Evolutionary conservation across 2,888 invertebrate genomes (phyloP).

Genomic region (Temnothorax rugatulus): DNA sequence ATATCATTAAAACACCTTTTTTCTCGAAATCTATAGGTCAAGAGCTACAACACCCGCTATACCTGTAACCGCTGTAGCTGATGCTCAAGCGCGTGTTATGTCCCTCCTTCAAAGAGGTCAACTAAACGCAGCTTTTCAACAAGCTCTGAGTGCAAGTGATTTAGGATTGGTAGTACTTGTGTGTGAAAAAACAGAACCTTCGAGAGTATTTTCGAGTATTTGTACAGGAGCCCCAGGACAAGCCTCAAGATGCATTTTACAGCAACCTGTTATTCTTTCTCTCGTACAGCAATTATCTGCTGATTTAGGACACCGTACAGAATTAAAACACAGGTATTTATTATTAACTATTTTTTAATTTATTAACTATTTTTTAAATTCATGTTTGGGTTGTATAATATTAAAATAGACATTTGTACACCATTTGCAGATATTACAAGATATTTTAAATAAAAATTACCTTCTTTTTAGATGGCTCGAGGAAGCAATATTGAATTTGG

Average conservation of each 20-base stretch:
- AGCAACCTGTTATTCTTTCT: slow-evolving; percentile 96
- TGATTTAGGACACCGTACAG: slow-evolving; percentile 94
- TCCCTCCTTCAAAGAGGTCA: slow-evolving; percentile 88
- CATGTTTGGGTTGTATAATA: slow-evolving; percentile 8
- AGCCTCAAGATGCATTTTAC: slow-evolving; percentile 90
- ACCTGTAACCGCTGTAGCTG: slow-evolving; percentile 85
- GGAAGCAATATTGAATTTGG: slow-evolving; percentile 94
- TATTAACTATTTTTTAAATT: background rate
- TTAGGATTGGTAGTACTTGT: slow-evolving; percentile 94
- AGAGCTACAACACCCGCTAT: slow-evolving; percentile 92
- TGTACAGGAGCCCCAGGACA: slow-evolving; percentile 85
- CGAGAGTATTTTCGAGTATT: slow-evolving; percentile 91
- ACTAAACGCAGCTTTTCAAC: slow-evolving; percentile 95
- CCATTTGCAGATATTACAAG: background rate
- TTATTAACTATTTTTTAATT: background rate
- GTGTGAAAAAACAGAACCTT: slow-evolving; percentile 94
- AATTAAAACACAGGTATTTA: slow-evolving; percentile 91
- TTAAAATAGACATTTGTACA: background rate
- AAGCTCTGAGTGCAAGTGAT: slow-evolving; percentile 96
- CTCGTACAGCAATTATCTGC: slow-evolving; percentile 97
- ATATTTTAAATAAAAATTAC: background rate
- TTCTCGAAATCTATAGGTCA: slow-evolving; percentile 88
- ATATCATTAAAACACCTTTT: background rate
- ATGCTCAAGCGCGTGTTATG: slow-evolving; percentile 82
- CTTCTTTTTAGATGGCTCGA: slow-evolving; percentile 91